phyloP scores from a whole-genome alignment of 2,888 invertebrate genomes.

The Tuberolachnus salignus region DNA sequence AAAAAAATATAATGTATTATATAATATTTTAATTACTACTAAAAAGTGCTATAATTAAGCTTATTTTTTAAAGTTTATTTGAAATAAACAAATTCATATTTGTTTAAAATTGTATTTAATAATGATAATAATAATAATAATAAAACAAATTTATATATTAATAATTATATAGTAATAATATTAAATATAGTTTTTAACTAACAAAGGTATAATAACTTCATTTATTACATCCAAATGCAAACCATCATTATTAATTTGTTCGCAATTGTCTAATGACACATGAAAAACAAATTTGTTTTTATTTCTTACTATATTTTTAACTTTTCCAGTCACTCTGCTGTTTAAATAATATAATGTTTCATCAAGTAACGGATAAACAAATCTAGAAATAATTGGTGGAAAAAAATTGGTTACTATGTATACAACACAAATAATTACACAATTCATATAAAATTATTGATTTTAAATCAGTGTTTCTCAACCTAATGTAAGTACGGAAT shows the following conservation, averaged over 20 bases:
- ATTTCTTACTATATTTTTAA: slow-evolving; percentile 26
- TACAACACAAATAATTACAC: background rate
- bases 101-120: too few relatives aligned
- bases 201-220: slow-evolving; percentile 16
- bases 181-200: slow-evolving; percentile 1
- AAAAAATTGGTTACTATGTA: background rate
- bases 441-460: too few relatives aligned
- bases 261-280: slow-evolving; percentile 5
- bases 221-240: slow-evolving; percentile 26
- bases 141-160: background rate
- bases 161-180: background rate
- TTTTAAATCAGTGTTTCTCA: too few relatives aligned
- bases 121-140: too few relatives aligned
- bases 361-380: slow-evolving; percentile 14
- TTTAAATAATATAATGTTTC: slow-evolving; percentile 35
- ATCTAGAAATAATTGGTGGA: background rate
- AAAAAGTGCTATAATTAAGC: background rate
- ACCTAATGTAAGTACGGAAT: too few relatives aligned
- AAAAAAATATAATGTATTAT: slow-evolving; percentile 4
- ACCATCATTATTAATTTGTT: background rate
- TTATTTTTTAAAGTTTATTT: background rate
- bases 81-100: background rate
- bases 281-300: slow-evolving; percentile 41
- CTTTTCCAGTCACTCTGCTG: background rate
- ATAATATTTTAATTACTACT: too few relatives aligned